Evolutionary conservation across 2,797 vertebrate genomes (phyloP).

Genomic region (Tapirus indicus): DNA sequence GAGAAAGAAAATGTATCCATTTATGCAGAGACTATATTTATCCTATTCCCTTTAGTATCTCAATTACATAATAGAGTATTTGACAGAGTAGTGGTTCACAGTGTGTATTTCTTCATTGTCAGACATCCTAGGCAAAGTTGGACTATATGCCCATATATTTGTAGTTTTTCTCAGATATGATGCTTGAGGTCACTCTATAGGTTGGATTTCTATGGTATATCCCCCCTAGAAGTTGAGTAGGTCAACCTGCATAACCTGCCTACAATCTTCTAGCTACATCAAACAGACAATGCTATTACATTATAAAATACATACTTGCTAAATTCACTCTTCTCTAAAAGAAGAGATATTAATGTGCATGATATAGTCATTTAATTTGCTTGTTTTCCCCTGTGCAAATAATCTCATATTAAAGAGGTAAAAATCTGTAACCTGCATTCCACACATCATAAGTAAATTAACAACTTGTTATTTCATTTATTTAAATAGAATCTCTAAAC

Average conservation of each 20-base stretch:
- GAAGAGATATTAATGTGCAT: neutral
- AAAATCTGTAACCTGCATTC: neutral
- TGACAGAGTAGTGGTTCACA: neutral
- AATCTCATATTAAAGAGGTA: neutral
- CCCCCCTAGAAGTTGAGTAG: fast-evolving
- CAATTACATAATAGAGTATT: neutral
- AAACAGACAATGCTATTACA: neutral
- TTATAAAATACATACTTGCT: neutral
- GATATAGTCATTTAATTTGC: neutral
- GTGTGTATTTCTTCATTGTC: neutral
- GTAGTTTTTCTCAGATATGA: neutral
- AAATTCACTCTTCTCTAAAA: neutral
- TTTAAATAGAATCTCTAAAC: neutral
- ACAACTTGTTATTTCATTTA: neutral
- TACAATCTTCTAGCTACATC: neutral
- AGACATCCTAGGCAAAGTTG: neutral
- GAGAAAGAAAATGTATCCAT: neutral
- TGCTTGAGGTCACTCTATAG: neutral
- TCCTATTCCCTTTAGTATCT: neutral
- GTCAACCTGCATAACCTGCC: neutral
- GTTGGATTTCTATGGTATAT: neutral
- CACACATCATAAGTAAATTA: neutral
- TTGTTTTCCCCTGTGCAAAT: neutral
- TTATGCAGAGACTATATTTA: neutral
- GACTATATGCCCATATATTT: neutral